These are phyloP conservation scores for Didymodactylos carnosus DNA, from an alignment of 2,888 invertebrate genomes.

Conservation along the genomic window DNA sequence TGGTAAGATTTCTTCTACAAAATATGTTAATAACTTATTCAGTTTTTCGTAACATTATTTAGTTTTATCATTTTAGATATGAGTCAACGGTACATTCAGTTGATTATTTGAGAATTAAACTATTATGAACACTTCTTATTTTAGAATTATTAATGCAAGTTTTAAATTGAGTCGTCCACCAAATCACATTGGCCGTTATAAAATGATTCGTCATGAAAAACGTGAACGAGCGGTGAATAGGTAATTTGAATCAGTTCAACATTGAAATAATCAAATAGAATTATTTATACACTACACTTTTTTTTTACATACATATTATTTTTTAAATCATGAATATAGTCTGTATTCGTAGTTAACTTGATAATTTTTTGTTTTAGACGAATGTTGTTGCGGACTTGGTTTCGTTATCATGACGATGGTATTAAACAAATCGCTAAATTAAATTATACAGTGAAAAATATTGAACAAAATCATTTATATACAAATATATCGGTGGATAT, in stretches of 20 bases:
- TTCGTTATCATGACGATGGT: conserved; percentile 3
- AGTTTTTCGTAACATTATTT: neutral
- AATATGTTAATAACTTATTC: neutral
- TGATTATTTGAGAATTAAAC: neutral
- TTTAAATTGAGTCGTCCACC: conserved; percentile 6
- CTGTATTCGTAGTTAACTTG: neutral
- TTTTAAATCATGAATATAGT: neutral
- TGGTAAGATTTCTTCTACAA: neutral
- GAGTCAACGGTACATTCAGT: conserved; percentile 2
- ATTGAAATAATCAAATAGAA: too few relatives aligned
- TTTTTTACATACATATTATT: neutral
- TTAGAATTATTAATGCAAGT: neutral
- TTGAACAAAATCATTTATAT: neutral
- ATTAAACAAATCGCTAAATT: neutral
- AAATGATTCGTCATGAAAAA: conserved; percentile 11
- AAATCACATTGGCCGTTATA: conserved; percentile 12
- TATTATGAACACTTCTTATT: neutral
- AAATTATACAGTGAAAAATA: conserved; percentile 1
- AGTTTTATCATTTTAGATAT: neutral
- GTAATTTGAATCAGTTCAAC: too few relatives aligned
- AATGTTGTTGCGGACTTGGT: conserved; percentile 3
- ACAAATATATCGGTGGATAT: conserved; percentile 9
- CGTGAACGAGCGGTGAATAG: neutral
- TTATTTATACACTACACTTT: too few relatives aligned
- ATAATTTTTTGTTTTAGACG: neutral